phyloP scores from a whole-genome alignment of 2,797 vertebrate species.

The Neoniphon sammara region DNA sequence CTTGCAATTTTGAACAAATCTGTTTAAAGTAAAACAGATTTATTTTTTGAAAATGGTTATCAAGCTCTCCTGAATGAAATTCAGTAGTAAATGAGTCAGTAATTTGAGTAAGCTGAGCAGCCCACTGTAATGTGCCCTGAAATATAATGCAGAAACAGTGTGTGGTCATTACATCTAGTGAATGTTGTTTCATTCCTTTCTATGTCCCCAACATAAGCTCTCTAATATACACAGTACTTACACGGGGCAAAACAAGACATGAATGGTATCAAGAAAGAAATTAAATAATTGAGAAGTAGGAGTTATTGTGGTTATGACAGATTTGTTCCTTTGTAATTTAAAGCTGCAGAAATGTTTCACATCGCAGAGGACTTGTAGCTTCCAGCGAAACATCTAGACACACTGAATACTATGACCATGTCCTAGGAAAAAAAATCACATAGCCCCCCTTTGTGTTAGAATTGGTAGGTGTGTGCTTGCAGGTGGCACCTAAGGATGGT shows the following conservation, averaged over 20 bases:
- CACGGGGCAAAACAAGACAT: constrained; percentile 9
- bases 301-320: constrained; percentile 14
- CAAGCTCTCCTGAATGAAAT: neutral
- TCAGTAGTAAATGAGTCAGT: neutral
- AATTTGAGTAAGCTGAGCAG: constrained; percentile 7
- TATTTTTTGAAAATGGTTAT: neutral
- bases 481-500: too few relatives aligned
- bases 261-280: constrained; percentile 11
- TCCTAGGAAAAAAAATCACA: neutral
- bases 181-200: constrained; percentile 38
- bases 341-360: constrained; percentile 52
- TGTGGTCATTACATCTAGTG: neutral
- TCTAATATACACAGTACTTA: constrained; percentile 6
- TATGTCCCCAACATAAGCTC: constrained; percentile 4
- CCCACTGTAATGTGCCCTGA: constrained; percentile 36
- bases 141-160: constrained; percentile 34
- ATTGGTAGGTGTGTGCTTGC: too few relatives aligned
- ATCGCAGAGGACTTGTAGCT: constrained; percentile 35
- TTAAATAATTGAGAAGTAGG: constrained; percentile 21
- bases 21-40: neutral
- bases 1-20: neutral
- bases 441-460: too few relatives aligned
- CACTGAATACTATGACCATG: neutral
- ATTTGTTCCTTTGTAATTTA: constrained; percentile 36
- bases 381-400: constrained; percentile 51